Evolutionary conservation across 2,113 vertebrate species (phyloP).

Genomic region (Scytalopus superciliaris): DNA sequence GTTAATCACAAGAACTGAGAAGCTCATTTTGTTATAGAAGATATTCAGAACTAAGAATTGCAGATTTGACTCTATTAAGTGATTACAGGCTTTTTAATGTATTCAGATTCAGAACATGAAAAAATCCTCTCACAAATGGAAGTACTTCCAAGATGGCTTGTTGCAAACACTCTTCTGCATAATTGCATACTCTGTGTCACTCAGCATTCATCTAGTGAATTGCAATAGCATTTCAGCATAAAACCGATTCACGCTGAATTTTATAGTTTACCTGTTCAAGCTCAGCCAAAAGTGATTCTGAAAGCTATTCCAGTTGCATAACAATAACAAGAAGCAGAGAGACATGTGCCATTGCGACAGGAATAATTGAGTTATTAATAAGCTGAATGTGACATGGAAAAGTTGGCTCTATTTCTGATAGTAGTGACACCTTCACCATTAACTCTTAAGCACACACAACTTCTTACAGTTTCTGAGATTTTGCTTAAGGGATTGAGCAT

Average conservation of each 20-base stretch:
- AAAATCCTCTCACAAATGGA: slow-evolving; percentile 37
- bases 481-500: background rate
- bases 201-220: slow-evolving; percentile 15
- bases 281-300: background rate
- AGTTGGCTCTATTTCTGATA: slow-evolving; percentile 8
- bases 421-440: slow-evolving; percentile 9
- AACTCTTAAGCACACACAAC: background rate
- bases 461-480: background rate
- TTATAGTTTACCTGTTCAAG: slow-evolving; percentile 27
- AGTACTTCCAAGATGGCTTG: slow-evolving; percentile 51
- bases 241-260: background rate
- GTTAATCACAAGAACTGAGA: slow-evolving; percentile 30
- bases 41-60: slow-evolving; percentile 34
- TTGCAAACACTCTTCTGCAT: slow-evolving; percentile 40
- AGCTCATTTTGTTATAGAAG: slow-evolving; percentile 1
- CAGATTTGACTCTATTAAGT: slow-evolving; percentile 51
- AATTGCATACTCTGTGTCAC: slow-evolving; percentile 45
- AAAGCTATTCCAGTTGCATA: slow-evolving; percentile 21
- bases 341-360: slow-evolving; percentile 22
- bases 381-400: slow-evolving; percentile 22
- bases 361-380: slow-evolving; percentile 50
- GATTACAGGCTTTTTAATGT: slow-evolving; percentile 56
- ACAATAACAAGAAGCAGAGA: slow-evolving; percentile 40
- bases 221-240: slow-evolving; percentile 19
- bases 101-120: slow-evolving; percentile 37